Evolutionary conservation across 2,113 vertebrate genomes (phyloP).

Genomic region (Corythoichthys haematopterus): DNA sequence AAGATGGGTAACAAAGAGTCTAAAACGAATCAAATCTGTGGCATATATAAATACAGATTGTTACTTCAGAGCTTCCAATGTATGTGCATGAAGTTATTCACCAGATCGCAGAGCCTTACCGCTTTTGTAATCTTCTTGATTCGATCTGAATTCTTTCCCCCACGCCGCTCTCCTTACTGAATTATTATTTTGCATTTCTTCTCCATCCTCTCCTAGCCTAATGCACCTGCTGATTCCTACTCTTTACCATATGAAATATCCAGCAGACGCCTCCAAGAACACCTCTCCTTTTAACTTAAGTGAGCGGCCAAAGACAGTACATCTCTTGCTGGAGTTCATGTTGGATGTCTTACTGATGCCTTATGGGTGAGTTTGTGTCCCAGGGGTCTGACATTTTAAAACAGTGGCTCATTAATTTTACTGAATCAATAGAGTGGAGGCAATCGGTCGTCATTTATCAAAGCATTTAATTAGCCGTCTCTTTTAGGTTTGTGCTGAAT

Average conservation of each 20-base stretch:
- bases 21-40: too few relatives aligned
- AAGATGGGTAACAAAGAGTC: too few relatives aligned
- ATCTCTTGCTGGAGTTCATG: slow-evolving; percentile 97
- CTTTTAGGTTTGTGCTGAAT: slow-evolving; percentile 86
- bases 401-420: neutral
- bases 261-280: slow-evolving; percentile 81
- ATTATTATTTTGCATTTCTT: neutral
- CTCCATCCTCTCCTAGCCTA: slow-evolving; percentile 72
- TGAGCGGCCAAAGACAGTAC: slow-evolving; percentile 96
- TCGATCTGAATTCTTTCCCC: neutral
- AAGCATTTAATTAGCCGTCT: neutral
- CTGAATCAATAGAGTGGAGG: neutral
- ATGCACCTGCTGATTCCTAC: slow-evolving; percentile 98
- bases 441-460: neutral
- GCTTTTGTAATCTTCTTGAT: neutral
- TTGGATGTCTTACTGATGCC: slow-evolving; percentile 97
- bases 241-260: slow-evolving; percentile 96
- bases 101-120: neutral
- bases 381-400: neutral
- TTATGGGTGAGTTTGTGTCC: slow-evolving; percentile 81
- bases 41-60: neutral
- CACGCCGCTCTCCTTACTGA: neutral
- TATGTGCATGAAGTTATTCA: neutral
- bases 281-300: slow-evolving; percentile 87
- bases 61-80: neutral